These are phyloP conservation scores for Podarcis siculus DNA, from an alignment of 2,797 vertebrate genomes.

Conservation along the genomic window DNA sequence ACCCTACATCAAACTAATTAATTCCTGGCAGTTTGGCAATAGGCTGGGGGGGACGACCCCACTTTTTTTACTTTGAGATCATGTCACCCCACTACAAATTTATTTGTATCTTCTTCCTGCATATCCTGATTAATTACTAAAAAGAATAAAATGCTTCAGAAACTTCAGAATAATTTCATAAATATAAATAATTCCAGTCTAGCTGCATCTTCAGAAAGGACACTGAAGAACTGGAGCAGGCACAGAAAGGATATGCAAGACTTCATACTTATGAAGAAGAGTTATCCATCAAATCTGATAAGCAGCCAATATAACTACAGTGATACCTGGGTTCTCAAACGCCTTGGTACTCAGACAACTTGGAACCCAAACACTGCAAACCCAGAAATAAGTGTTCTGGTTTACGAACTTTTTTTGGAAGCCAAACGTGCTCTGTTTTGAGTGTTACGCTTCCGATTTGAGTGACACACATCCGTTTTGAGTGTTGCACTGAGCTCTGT, in stretches of 20 bases:
- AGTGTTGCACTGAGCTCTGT: too few relatives aligned
- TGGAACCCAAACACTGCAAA: too few relatives aligned
- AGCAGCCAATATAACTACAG: not conserved
- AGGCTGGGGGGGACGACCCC: not conserved
- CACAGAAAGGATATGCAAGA: not conserved
- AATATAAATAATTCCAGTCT: not conserved
- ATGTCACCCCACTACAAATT: not conserved
- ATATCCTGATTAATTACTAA: not conserved
- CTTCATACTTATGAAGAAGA: not conserved
- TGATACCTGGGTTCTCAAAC: too few relatives aligned
- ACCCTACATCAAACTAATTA: not conserved
- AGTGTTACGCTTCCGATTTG: too few relatives aligned
- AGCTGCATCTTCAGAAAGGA: not conserved
- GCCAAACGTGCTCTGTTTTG: too few relatives aligned
- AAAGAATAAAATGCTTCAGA: not conserved
- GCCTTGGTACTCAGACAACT: too few relatives aligned
- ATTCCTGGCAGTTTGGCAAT: not conserved
- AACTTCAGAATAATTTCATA: not conserved
- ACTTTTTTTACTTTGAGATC: not conserved
- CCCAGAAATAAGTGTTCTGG: too few relatives aligned
- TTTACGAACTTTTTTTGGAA: too few relatives aligned
- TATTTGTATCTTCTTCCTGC: not conserved
- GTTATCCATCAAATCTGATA: not conserved
- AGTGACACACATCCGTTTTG: too few relatives aligned
- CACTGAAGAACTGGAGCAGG: not conserved